Conservation (phyloP, 2,797 vertebrate species). For the Sphenodon punctatus region DNA sequence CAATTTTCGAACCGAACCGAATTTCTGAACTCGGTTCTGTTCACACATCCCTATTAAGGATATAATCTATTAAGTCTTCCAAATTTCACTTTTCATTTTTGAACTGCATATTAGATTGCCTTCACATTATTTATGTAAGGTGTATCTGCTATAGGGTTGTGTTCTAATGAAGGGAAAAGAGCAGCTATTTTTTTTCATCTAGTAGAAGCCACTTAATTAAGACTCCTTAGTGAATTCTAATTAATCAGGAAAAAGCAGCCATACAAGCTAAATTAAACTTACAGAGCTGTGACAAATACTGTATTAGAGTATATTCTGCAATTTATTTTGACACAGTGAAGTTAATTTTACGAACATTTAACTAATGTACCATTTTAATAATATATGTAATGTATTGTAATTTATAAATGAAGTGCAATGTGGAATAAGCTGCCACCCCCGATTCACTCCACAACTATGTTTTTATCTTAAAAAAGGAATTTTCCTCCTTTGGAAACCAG, state of each 20-base stretch:
- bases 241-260: not conserved
- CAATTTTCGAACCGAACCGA: too few species aligned
- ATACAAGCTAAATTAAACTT: not conserved
- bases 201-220: too few species aligned
- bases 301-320: not conserved
- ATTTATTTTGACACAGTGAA: not conserved
- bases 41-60: not conserved
- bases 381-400: not conserved
- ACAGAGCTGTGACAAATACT: not conserved
- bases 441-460: too few species aligned
- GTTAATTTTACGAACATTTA: not conserved
- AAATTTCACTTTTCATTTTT: too few species aligned
- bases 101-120: too few species aligned
- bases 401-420: not conserved
- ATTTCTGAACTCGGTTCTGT: too few species aligned
- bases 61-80: not conserved
- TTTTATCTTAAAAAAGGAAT: not conserved
- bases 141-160: too few species aligned
- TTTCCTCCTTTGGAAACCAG: not conserved
- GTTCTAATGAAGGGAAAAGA: not conserved
- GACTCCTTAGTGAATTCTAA: not conserved
- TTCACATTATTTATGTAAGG: too few species aligned
- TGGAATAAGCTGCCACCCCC: not conserved
- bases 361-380: not conserved
- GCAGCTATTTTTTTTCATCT: not conserved